These are phyloP conservation scores for Uloborus diversus DNA, from an alignment of 1,140 invertebrate genomes.

Conservation along the genomic window DNA sequence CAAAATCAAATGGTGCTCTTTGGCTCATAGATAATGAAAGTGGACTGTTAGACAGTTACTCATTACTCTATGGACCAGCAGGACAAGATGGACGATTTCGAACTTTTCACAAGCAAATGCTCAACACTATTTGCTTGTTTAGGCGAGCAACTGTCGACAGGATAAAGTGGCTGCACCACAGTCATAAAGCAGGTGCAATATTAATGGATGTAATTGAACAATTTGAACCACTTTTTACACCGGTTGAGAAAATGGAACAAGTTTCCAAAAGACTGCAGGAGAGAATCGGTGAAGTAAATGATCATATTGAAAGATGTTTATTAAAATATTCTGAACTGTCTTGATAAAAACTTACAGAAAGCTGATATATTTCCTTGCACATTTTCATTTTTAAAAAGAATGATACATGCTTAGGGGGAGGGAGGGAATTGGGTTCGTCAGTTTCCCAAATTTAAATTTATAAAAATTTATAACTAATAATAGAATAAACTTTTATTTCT, in stretches of 20 bases:
- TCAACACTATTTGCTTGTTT: slow-evolving; percentile 65
- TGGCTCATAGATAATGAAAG: slow-evolving; percentile 69
- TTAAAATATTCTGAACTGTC: neutral
- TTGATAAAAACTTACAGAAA: too few species aligned
- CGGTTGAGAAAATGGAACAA: slow-evolving; percentile 5
- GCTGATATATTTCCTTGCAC: too few species aligned
- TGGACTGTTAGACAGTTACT: slow-evolving; percentile 66
- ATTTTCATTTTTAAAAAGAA: too few species aligned
- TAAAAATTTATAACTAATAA: too few species aligned
- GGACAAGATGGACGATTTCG: slow-evolving; percentile 60
- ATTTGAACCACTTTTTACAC: slow-evolving; percentile 58
- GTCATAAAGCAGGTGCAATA: slow-evolving; percentile 36
- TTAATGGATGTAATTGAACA: slow-evolving; percentile 55
- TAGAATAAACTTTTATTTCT: too few species aligned
- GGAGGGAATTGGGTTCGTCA: too few species aligned
- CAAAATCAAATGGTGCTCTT: slow-evolving; percentile 61
- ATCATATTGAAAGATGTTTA: slow-evolving; percentile 5
- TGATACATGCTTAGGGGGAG: too few species aligned
- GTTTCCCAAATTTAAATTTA: too few species aligned
- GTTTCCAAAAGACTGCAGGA: slow-evolving; percentile 19
- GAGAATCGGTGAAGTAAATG: slow-evolving; percentile 24
- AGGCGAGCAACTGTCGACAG: slow-evolving; percentile 62
- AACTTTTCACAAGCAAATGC: slow-evolving; percentile 64
- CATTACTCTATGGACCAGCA: slow-evolving; percentile 62
- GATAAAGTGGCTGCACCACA: slow-evolving; percentile 55